Conservation (phyloP, 2,113 vertebrate species). For the Cinclus mexicanus region DNA sequence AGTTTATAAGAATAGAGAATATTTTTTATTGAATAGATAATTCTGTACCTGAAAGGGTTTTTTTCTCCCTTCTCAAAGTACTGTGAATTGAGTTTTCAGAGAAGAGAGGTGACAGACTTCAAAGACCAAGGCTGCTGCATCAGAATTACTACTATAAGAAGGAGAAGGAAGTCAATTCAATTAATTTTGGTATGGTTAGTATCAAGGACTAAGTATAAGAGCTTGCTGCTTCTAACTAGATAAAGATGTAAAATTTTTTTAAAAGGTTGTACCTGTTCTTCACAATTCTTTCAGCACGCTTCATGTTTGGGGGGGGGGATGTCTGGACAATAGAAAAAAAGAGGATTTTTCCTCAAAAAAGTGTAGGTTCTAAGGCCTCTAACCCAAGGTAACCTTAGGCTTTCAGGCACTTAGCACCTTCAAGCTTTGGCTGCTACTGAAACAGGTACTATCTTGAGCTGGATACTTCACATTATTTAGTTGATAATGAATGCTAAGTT, state of each 20-base stretch:
- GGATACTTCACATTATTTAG: neutral
- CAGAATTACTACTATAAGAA: neutral
- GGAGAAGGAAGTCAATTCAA: neutral
- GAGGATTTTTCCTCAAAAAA: too few species aligned
- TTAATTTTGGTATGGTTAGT: neutral
- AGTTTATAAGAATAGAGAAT: neutral
- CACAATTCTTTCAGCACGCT: neutral
- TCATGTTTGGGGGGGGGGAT: neutral
- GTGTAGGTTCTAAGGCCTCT: neutral
- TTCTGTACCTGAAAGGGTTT: neutral
- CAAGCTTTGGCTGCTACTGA: neutral
- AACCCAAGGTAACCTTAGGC: neutral
- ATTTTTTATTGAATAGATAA: neutral
- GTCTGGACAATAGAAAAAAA: too few species aligned
- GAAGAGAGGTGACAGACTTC: neutral
- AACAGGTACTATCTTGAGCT: neutral
- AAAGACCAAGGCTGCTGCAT: neutral
- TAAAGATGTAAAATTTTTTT: neutral
- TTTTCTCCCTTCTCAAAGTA: neutral
- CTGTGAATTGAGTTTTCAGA: neutral
- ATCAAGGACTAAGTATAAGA: neutral
- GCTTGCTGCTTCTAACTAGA: neutral
- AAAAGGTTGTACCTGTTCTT: neutral
- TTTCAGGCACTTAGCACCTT: neutral
- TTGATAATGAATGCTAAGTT: neutral